Base-by-base conservation (phyloP, 2,797 vertebrate species). In the Chiroxiphia lanceolata region DNA sequence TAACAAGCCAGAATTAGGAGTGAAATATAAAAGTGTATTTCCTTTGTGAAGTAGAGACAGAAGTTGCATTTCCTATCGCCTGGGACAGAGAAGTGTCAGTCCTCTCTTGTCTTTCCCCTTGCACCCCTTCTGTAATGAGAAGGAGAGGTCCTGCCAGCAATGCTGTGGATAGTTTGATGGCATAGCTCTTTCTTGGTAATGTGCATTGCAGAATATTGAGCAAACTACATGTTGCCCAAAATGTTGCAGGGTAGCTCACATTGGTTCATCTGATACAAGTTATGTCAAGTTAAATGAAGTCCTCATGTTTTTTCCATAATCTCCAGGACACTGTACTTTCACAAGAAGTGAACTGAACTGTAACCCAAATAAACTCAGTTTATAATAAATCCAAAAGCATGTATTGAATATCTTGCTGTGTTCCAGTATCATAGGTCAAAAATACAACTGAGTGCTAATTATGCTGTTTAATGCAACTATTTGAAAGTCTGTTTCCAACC, bases 401-500 rank as follows among this genome's bases (percentile, higher is more conserved):
- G 11, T 72, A 31, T 31, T 86, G 54, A 79, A 34, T 94, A 68
- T 74, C 78, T 82, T 82, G 14, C 67, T 54, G 36, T 78, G 61
- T 57, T 93, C 56, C 45, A 42, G 63, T 85, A 27, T 70, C 59
- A 59, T 27, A 89, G 60, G 77, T 91, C 70, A 94, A 90, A 95
- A 91, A 77, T 40, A 76, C 77, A 64, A 21, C 53, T 14, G 23
- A 76, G 13, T 47, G 31, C 51, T 95, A 91, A 92, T 93, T 89
- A 67, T 15, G 5, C 53, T 64, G 15, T 72, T 85, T 53, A 87
- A 93, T 77, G 63, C 42, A 91, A 65, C 27, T 13, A 9, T 84
- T 94, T 94, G 36, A 57, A 74, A 86, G 36, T 69, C 77, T 78
- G 6, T 72, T 93, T 83, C 50, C 90, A 88, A 88, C 67, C 45